These are phyloP conservation scores for Mus minutoides DNA, from an alignment of 2,797 vertebrate genomes.

Conservation along the genomic window DNA sequence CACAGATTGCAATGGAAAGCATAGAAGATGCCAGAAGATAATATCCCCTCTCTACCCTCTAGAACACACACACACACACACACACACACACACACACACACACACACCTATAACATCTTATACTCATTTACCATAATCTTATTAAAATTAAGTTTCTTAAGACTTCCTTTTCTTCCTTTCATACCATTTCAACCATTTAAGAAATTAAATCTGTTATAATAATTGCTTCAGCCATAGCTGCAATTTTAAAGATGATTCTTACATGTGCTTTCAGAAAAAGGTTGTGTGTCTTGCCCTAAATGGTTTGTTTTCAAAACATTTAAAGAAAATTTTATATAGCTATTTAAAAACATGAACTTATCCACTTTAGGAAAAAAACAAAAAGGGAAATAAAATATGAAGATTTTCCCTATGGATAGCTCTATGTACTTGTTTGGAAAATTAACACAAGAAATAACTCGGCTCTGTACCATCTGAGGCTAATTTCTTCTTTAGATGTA, in stretches of 20 bases:
- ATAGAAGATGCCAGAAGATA: neutral
- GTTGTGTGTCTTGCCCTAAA: neutral
- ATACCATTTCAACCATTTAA: neutral
- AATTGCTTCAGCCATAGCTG: constrained; percentile 18
- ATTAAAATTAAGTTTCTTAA: neutral
- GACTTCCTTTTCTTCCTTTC: neutral
- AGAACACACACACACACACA: neutral
- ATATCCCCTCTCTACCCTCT: too few relatives aligned
- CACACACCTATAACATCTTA: neutral
- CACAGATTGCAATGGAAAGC: neutral
- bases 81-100: neutral
- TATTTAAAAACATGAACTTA: constrained; percentile 32
- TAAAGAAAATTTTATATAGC: constrained; percentile 8
- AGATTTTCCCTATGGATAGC: neutral
- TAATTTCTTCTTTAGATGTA: neutral
- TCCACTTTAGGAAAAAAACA: constrained; percentile 33
- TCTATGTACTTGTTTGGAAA: constrained; percentile 46
- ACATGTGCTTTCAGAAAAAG: constrained; percentile 12
- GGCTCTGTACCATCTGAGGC: neutral
- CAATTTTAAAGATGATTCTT: constrained; percentile 4
- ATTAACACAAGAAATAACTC: constrained; percentile 4
- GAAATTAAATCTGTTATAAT: constrained; percentile 31
- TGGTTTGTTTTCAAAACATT: constrained; percentile 35
- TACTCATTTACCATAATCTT: neutral
- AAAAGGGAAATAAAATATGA: neutral